Conservation (phyloP, 2,888 invertebrate species). For the Endotricha flammealis region DNA sequence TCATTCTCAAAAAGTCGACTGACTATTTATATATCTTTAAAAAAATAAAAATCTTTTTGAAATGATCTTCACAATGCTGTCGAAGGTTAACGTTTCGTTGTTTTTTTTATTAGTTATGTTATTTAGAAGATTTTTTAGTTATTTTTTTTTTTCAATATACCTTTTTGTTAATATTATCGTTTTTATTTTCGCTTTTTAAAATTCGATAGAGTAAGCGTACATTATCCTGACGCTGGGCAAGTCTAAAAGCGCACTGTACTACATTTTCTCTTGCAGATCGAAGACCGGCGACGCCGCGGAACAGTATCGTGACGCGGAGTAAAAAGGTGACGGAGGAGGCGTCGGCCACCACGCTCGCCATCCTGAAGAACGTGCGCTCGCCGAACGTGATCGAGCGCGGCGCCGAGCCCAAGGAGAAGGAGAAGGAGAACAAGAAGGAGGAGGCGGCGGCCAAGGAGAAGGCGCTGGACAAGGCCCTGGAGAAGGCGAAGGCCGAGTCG, state of each 20-base stretch:
- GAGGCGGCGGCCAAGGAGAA: slow-evolving; percentile 13
- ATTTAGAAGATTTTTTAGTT: slow-evolving; percentile 9
- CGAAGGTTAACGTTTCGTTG: neutral
- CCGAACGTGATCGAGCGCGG: slow-evolving; percentile 26
- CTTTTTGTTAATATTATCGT: slow-evolving; percentile 20
- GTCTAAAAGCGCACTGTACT: slow-evolving; percentile 52
- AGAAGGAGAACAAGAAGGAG: slow-evolving; percentile 39
- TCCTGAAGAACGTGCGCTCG: slow-evolving; percentile 54
- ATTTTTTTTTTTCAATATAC: slow-evolving; percentile 22
- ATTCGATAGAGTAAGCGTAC: slow-evolving; percentile 7
- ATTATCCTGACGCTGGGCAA: slow-evolving; percentile 14
- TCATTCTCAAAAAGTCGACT: slow-evolving; percentile 6
- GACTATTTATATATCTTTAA: too few relatives aligned
- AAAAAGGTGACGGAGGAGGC: slow-evolving; percentile 52
- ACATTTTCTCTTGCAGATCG: slow-evolving; percentile 60
- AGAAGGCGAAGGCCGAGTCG: slow-evolving; percentile 26
- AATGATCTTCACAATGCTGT: neutral
- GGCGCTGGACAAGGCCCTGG: slow-evolving; percentile 20
- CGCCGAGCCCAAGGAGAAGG: slow-evolving; percentile 38
- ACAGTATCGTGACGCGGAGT: slow-evolving; percentile 62
- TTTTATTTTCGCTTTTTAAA: slow-evolving; percentile 15
- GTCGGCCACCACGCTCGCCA: slow-evolving; percentile 53
- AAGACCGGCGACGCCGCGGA: slow-evolving; percentile 39
- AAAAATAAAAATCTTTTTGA: neutral
- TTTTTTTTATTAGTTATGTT: slow-evolving; percentile 17